These are phyloP conservation scores for Lampris incognitus DNA, from an alignment of 2,113 vertebrate species.

Conservation along the genomic window DNA sequence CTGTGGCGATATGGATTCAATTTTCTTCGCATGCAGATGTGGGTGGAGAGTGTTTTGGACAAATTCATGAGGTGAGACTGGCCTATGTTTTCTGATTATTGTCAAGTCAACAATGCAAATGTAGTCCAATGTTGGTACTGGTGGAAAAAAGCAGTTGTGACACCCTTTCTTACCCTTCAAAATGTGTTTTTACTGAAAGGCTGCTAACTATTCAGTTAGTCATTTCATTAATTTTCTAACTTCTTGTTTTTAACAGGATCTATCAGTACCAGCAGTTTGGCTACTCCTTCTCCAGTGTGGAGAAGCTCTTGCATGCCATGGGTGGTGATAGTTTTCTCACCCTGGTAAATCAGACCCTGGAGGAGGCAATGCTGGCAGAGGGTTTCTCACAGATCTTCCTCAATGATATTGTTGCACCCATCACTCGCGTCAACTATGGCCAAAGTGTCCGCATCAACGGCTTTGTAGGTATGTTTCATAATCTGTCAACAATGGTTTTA, in stretches of 20 bases:
- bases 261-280: slow-evolving; percentile 94
- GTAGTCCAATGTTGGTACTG: too few species aligned
- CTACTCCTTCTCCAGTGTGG: slow-evolving; percentile 91
- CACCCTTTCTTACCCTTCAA: neutral
- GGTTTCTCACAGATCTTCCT: slow-evolving; percentile 93
- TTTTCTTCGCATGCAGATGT: slow-evolving; percentile 91
- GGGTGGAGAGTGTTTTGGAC: slow-evolving; percentile 92
- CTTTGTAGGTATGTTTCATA: slow-evolving; percentile 87
- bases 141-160: neutral
- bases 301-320: slow-evolving; percentile 88
- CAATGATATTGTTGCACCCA: slow-evolving; percentile 85
- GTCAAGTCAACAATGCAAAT: too few species aligned
- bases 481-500: neutral
- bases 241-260: slow-evolving; percentile 80
- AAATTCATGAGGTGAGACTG: slow-evolving; percentile 93
- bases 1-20: slow-evolving; percentile 92
- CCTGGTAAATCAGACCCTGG: slow-evolving; percentile 88
- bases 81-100: neutral
- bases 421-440: slow-evolving; percentile 86
- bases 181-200: neutral
- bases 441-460: slow-evolving; percentile 85
- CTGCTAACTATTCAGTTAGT: neutral
- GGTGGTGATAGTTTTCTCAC: slow-evolving; percentile 84
- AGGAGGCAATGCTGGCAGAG: slow-evolving; percentile 86
- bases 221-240: neutral